Percentiles rank a stretch among this genome's conserved stretches.
Conservation (phyloP, 2,797 vertebrate genomes). For the Neostethus bicornis region DNA sequence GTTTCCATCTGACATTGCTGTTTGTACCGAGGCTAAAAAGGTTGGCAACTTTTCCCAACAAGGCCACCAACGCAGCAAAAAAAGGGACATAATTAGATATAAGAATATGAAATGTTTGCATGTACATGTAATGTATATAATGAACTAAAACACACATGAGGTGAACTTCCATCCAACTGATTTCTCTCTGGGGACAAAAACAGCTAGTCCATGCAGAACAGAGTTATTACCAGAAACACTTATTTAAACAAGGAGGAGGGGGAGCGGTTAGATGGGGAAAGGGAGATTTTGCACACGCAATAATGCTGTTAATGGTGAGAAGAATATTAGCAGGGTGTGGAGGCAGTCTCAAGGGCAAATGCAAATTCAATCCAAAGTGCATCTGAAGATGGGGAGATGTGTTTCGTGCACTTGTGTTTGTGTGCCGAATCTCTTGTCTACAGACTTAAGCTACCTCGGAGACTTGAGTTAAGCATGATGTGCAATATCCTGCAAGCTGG, state of each 20-base stretch:
- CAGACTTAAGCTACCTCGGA: slow-evolving; percentile 13
- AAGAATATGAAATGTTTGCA: slow-evolving; percentile 59
- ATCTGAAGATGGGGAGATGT: slow-evolving; percentile 50
- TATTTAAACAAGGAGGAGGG: slow-evolving; percentile 53
- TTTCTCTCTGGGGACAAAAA: slow-evolving; percentile 51
- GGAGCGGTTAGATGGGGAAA: slow-evolving; percentile 31
- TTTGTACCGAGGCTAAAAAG: slow-evolving; percentile 43
- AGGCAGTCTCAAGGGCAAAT: slow-evolving; percentile 64
- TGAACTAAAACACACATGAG: slow-evolving; percentile 9
- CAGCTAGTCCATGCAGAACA: slow-evolving; percentile 55
- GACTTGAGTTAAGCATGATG: slow-evolving; percentile 32
- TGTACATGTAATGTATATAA: slow-evolving; percentile 28
- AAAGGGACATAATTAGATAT: slow-evolving; percentile 57
- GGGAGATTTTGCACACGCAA: slow-evolving; percentile 57
- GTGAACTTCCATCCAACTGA: slow-evolving; percentile 11
- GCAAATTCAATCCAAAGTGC: slow-evolving; percentile 61
- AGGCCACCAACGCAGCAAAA: slow-evolving; percentile 49
- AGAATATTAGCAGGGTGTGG: slow-evolving; percentile 74
- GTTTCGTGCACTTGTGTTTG: slow-evolving; percentile 14
- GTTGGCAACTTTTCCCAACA: slow-evolving; percentile 35
- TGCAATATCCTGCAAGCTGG: slow-evolving; percentile 24
- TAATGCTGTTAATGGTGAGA: slow-evolving; percentile 72
- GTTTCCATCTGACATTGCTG: slow-evolving; percentile 38
- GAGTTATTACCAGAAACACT: slow-evolving; percentile 64
- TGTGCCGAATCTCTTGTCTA: slow-evolving; percentile 10